Base-by-base conservation (phyloP, 2,113 vertebrate species). In the Hippocampus mohnikei region DNA sequence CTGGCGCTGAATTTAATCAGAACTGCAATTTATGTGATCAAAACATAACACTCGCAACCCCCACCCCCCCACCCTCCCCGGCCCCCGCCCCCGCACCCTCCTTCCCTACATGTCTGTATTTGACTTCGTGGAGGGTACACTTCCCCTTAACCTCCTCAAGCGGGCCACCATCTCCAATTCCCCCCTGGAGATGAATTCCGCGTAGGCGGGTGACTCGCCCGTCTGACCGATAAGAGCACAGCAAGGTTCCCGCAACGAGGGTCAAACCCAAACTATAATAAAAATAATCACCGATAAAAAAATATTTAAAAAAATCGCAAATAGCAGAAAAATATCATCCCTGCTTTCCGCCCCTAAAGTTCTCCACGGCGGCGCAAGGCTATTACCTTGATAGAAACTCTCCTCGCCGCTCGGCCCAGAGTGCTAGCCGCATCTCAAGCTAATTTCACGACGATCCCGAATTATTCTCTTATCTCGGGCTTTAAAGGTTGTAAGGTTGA, bases 401-500 rank as follows among this genome's bases (percentile, higher is more conserved):
- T 77, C 71, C 79, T 81, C 75, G 81, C 80, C 80, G 66, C 81
- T 78, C 78, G 60, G 66, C 79, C 79, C 71, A 81, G 81, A 83
- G 90, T 85, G 87, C 88, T 82, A 82, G 88, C 85, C 87, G 87
- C 89, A 91, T 92, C 90, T 88, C 89, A 67, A 91, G 91, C 91
- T 93, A 92, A 92, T 93, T 92, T 92, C 33, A 91, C 90, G 89
- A 88, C 92, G 90, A 92, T 91, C 88, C 90, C 46, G 81, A 91
- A 91, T 90, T 88, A 86, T 86, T 91, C 85, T 85, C 90, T 93
- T 93, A 92, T 93, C 91, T 92, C 48, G 75, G 85, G 92, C 90
- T 92, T 92, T 91, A 91, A 92, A 93, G 91, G 91, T 92, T 90
- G 87, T 87, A 90, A 90, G 92, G 91, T 93, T 93, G 91, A 93